Base-by-base conservation (phyloP, 2,113 vertebrate genomes). In the Solea senegalensis region DNA sequence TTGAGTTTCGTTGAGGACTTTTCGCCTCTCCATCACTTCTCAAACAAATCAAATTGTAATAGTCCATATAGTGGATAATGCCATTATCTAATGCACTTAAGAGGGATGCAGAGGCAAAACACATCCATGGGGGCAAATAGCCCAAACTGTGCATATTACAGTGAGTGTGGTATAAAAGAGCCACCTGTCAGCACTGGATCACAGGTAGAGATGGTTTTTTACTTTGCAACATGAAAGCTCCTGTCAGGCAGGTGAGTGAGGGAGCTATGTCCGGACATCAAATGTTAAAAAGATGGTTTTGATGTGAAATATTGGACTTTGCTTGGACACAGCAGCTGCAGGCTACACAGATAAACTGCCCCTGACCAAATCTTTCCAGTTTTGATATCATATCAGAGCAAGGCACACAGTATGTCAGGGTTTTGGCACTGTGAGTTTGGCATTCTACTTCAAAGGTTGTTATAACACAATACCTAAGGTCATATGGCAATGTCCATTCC, bases 391-490 rank as follows among this genome's bases (percentile, higher is more conserved):
- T 55, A 51, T 70, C 73, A 53, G 56, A 63, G 51, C 34, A 62
- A 26, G 44, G 13, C 2, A 13, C 21, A 53, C 12, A 53, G 41
- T 5, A 15, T 21, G 51, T 76, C 26, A 63, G 46, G 45, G 49
- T 62, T 65, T 55, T 67, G 73, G 65, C 49, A 26, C 14, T 55
- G 53, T 27, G 62, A 72, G 61, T 78, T 63, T 75, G 51, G 15
- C 56, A 16, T 58, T 74, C 65, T 39, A 50, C 63, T 86, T 55
- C 51, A 58, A 71, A 78, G 79, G 82, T 78, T 73, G 82, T 50
- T 9, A 55, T 15, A 72, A 76, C 69, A 87, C 84, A 88, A 84
- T 88, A 65, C 44, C 15, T 9, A 26, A 72, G 78, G 88, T 89
- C 76, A 72, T 11, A 46, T 13, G 66, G 74, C 66, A 76, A 49